Evolutionary conservation across 2,113 vertebrate species (phyloP).

Genomic region (Tychaedon coryphoeus): DNA sequence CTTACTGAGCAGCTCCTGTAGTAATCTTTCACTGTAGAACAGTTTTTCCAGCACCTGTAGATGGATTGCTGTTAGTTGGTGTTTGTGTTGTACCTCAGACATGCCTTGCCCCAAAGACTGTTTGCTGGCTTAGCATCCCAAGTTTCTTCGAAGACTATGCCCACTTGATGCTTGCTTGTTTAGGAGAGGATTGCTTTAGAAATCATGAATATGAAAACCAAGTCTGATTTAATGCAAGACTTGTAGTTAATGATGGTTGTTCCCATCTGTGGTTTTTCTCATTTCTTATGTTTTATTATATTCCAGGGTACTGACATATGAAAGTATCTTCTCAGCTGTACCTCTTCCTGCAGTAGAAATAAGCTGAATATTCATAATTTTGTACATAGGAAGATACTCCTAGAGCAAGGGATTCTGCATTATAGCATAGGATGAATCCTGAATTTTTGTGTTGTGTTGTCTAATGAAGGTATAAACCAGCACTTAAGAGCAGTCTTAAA

Average conservation of each 20-base stretch:
- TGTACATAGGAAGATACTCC: not conserved
- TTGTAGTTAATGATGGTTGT: not conserved
- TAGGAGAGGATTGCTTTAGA: not conserved
- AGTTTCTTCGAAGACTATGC: not conserved
- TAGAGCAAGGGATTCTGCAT: not conserved
- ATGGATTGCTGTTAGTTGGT: fast-evolving
- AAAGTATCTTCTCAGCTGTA: not conserved
- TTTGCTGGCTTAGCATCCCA: not conserved
- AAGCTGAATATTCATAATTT: not conserved
- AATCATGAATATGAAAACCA: not conserved
- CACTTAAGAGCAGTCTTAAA: not conserved
- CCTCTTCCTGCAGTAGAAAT: not conserved
- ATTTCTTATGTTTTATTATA: not conserved
- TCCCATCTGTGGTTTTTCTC: not conserved
- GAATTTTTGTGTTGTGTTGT: not conserved
- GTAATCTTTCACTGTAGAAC: not conserved
- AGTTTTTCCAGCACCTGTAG: not conserved
- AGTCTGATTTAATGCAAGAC: not conserved
- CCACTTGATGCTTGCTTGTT: not conserved
- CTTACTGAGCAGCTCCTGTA: not conserved
- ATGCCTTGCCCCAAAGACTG: not conserved
- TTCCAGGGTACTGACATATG: not conserved
- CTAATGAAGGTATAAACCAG: not conserved
- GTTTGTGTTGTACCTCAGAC: not conserved
- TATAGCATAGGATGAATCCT: not conserved